phyloP scores from a whole-genome alignment of 2,113 vertebrate species.

The Synodontis membranacea region DNA sequence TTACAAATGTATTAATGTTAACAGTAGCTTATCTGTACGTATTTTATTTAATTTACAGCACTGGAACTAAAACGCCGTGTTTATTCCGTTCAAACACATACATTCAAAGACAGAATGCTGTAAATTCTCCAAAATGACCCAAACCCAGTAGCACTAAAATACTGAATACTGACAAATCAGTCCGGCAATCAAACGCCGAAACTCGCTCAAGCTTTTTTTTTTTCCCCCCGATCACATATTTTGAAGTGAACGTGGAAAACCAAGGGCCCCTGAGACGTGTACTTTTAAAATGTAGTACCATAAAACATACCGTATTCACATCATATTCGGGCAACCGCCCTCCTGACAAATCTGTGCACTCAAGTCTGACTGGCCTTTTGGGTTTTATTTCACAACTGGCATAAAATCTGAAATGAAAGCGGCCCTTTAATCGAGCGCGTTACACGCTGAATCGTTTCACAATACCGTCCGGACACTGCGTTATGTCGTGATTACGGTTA shows the following conservation, averaged over 20 bases:
- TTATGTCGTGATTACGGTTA: not conserved
- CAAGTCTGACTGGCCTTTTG: conserved; percentile 2
- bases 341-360: not conserved
- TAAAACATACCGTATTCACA: conserved; percentile 12
- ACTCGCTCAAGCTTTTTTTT: not conserved
- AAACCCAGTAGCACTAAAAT: conserved; percentile 7
- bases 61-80: conserved; percentile 14
- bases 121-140: conserved; percentile 4
- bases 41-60: conserved; percentile 38
- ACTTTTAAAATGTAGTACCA: conserved; percentile 18
- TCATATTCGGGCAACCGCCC: conserved; percentile 16
- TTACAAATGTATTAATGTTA: not conserved
- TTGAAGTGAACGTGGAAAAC: not conserved
- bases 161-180: conserved; percentile 10
- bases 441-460: not conserved
- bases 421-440: not conserved
- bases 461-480: not conserved
- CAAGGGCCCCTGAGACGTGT: conserved; percentile 42
- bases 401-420: not conserved
- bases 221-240: too few relatives aligned
- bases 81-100: conserved; percentile 27
- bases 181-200: conserved; percentile 11
- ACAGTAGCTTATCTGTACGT: conserved; percentile 36
- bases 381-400: not conserved
- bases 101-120: conserved; percentile 35